phyloP scores from a whole-genome alignment of 2,888 invertebrate genomes.

The Metacarcinus magister region DNA sequence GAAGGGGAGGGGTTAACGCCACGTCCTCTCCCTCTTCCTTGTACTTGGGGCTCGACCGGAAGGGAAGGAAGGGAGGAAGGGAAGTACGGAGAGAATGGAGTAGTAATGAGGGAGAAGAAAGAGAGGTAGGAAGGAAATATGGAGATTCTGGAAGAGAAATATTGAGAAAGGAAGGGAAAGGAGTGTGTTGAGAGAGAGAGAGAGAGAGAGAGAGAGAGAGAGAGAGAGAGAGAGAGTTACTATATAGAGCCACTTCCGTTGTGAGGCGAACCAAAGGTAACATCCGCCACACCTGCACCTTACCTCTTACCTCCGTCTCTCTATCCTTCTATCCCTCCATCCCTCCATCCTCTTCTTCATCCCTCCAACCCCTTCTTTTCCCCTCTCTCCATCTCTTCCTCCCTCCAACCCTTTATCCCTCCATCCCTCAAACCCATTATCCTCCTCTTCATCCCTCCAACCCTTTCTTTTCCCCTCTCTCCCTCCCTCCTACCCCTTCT shows the following conservation, averaged over 20 bases:
- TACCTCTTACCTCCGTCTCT: not conserved
- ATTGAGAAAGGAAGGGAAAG: not conserved
- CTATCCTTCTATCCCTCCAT: no score
- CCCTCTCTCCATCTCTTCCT: no score
- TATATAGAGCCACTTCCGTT: constrained; percentile 28
- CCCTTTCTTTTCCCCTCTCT: no score
- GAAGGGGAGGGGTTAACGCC: not conserved
- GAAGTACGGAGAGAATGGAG: not conserved
- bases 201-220: constrained; percentile 44
- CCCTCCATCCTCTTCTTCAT: no score
- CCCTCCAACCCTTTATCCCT: no score
- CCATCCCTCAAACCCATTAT: no score
- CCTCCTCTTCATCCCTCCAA: no score
- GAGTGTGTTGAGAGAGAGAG: not conserved
- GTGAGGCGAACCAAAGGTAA: constrained; percentile 16
- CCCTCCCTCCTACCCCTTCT: no score
- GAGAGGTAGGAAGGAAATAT: not conserved
- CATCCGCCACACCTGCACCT: constrained; percentile 32
- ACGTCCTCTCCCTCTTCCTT: no score
- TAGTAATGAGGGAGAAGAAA: not conserved
- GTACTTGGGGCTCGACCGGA: no score
- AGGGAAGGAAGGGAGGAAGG: not conserved
- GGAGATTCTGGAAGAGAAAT: not conserved
- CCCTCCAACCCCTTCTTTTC: no score
- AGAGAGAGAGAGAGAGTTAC: constrained; percentile 15